Evolutionary conservation across 2,113 vertebrate species (phyloP), one percentile per base, ranked within the genome.

Genomic region (Okapia johnstoni): DNA sequence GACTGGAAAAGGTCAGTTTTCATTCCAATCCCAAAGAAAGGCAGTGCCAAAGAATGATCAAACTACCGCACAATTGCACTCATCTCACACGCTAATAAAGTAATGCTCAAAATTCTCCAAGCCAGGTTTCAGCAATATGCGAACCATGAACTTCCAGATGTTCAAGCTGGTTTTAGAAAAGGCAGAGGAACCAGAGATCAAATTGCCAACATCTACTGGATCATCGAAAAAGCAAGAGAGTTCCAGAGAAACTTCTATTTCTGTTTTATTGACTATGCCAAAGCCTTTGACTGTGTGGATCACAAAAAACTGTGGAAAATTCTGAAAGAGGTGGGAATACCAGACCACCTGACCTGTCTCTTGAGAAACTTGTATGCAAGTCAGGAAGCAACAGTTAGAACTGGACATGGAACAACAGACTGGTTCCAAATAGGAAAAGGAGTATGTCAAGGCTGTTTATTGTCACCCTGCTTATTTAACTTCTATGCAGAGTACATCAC

Each of bases 111-210:
- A 8, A 63, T 63, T 33, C 61, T 63, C 14, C 30, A 33, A 63
- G 61, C 30, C 61, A 33, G 3, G 0, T 3, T 63, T 63, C 61
- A 63, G 15, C 61, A 33, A 8, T 33, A 63, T 0, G 3, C 33
- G 61, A 63, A 63, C 30, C 0, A 0, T 17, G 61, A 17, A 63
- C 61, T 63, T 33, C 0, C 30, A 2, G 30, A 33, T 63, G 30
- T 63, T 63, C 61, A 33, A 33, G 15, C 30, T 33, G 61, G 15
- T 8, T 63, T 63, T 63, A 63, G 30, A 63, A 63, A 63, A 33
- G 30, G 15, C 15, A 63, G 61, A 63, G 61, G 55, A 57, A 57
- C 0, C 55, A 57, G 55, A 57, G 55, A 57, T 57, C 55, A 10
- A 57, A 57, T 57, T 57, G 55, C 21, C 55, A 57, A 57, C 21